These are phyloP conservation scores for Lethenteron camtschaticum DNA, from an alignment of 2,113 vertebrate genomes.

Conservation along the genomic window DNA sequence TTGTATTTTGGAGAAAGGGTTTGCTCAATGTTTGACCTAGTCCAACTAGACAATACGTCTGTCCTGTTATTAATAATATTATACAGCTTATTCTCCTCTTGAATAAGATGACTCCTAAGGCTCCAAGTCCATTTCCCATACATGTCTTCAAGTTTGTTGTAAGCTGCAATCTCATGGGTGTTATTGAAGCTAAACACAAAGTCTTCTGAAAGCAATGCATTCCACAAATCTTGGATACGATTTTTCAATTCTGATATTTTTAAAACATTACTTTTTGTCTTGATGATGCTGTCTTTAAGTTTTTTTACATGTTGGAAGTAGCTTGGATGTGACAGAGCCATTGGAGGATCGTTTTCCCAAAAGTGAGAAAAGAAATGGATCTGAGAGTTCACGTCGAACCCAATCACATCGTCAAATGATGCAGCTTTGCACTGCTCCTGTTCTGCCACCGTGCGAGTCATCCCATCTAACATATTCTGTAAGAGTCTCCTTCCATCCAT, in stretches of 20 bases:
- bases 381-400: conserved; percentile 13
- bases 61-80: conserved; percentile 15
- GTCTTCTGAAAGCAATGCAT: conserved; percentile 19
- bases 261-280: conserved; percentile 7
- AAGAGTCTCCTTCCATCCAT: conserved; percentile 17
- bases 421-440: conserved; percentile 16
- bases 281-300: conserved; percentile 8
- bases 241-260: conserved; percentile 15
- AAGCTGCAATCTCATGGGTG: conserved; percentile 17
- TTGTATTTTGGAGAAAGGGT: conserved; percentile 8
- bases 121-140: conserved; percentile 19
- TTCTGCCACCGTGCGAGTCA: conserved; percentile 18
- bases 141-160: conserved; percentile 16
- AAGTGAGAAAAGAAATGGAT: conserved; percentile 16
- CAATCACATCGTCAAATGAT: conserved; percentile 17
- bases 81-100: conserved; percentile 17
- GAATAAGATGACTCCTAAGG: conserved; percentile 18
- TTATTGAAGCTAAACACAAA: conserved; percentile 28
- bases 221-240: conserved; percentile 19
- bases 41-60: conserved; percentile 6
- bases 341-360: conserved; percentile 16
- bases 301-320: conserved; percentile 15
- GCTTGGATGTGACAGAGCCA: conserved; percentile 15
- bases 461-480: conserved; percentile 21
- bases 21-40: background rate